A percentile compares a stretch with the other conserved stretches of the same genome.
Evolutionary conservation across 2,888 invertebrate species (phyloP).

Genomic region (Globia sparganii): DNA sequence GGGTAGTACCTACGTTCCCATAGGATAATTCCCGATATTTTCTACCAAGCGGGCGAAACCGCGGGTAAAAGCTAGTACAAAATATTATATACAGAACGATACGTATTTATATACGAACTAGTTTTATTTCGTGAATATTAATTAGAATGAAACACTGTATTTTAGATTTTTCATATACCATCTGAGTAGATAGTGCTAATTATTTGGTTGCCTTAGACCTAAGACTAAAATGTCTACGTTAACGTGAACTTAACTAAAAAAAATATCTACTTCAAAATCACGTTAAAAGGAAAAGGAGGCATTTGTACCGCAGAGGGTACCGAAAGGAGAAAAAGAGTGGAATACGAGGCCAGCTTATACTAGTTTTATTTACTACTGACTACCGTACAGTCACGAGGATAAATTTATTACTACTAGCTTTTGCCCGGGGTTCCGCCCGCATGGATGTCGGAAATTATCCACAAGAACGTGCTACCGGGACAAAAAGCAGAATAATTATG

Average conservation of each 20-base stretch:
- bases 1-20: neutral
- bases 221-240: neutral
- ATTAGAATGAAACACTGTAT: slow-evolving; percentile 7
- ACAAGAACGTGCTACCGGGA: too few species aligned
- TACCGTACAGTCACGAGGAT: neutral
- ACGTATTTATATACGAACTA: neutral
- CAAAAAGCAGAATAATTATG: too few species aligned
- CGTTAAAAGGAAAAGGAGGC: neutral
- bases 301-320: neutral
- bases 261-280: neutral
- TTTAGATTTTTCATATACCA: too few species aligned
- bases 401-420: neutral
- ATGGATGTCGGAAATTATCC: too few species aligned
- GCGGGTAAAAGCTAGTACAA: too few species aligned
- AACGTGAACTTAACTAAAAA: neutral
- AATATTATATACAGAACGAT: neutral
- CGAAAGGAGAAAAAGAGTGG: neutral
- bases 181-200: too few species aligned
- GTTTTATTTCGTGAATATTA: slow-evolving; percentile 4
- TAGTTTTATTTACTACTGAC: too few species aligned
- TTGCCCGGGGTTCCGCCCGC: too few species aligned
- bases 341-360: too few species aligned
- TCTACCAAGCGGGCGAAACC: neutral
- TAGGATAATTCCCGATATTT: neutral
- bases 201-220: neutral